Evolutionary conservation across 2,888 invertebrate genomes (phyloP).

Genomic region (Apotomis capreana): DNA sequence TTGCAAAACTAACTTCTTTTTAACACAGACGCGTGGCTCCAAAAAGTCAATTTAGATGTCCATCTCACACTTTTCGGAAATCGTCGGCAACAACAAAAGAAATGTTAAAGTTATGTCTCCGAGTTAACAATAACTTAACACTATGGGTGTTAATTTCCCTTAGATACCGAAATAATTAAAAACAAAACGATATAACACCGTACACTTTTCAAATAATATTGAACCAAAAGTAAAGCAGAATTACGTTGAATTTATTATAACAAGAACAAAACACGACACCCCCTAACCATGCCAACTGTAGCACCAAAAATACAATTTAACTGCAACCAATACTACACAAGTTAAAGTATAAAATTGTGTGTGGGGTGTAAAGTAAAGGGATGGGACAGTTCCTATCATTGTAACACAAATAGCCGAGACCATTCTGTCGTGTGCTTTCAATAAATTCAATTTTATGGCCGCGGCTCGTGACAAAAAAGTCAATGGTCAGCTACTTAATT

Average conservation of each 20-base stretch:
- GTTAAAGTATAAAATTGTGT: slow-evolving; percentile 16
- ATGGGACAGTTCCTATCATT: slow-evolving; percentile 51
- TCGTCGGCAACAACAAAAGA: slow-evolving; percentile 52
- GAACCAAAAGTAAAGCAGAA: not conserved
- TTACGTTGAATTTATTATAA: slow-evolving; percentile 20
- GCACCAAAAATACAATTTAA: not conserved
- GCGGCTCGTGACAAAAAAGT: slow-evolving; percentile 44
- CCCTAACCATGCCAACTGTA: not conserved
- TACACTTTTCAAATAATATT: not conserved
- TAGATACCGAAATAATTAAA: slow-evolving; percentile 42
- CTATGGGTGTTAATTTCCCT: slow-evolving; percentile 59
- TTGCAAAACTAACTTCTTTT: slow-evolving; percentile 23
- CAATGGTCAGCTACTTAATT: slow-evolving; percentile 56
- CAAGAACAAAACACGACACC: not conserved
- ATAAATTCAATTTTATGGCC: slow-evolving; percentile 78
- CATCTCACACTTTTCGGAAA: slow-evolving; percentile 49
- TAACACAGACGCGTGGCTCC: slow-evolving; percentile 39
- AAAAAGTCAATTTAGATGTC: slow-evolving; percentile 45
- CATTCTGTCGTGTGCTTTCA: slow-evolving; percentile 64
- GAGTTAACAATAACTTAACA: slow-evolving; percentile 62
- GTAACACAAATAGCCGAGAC: slow-evolving; percentile 52
- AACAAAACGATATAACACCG: slow-evolving; percentile 29
- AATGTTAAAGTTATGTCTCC: slow-evolving; percentile 52
- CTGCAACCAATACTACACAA: not conserved
- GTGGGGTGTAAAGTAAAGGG: slow-evolving; percentile 42